Evolutionary conservation across 2,797 vertebrate genomes (phyloP), one percentile per base, ranked within the genome.

Genomic region (Forpus xanthops): DNA sequence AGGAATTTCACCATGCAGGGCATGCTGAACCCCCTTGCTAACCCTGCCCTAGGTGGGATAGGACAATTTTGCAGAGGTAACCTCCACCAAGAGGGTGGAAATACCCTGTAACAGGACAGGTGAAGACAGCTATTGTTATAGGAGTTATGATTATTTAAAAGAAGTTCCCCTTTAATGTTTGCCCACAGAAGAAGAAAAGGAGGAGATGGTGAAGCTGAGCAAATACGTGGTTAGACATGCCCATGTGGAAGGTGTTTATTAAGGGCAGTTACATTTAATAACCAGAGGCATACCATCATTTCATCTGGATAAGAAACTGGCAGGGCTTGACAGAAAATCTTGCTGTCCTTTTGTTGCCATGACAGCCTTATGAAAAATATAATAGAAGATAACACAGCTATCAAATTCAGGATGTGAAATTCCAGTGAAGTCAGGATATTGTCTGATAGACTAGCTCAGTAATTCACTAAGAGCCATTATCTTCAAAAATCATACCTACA

Each of bases 291-390:
- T 8, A 37, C 1, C 17, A 11, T 79, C 49, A 39, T 21, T 89
- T 89, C 16, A 49, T 49, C 44, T 50, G 56, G 41, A 11, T 62
- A 66, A 85, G 5, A 50, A 55, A 72, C 20, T 58, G 42, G 19
- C 42, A 65, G 33, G 75, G 65, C 65, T 88, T 84, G 56, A 65
- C 72, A 56, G 68, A 84, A 94, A 88, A 96, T 62, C 24, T 83
- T 4, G 0, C 66, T 61, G 30, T 78, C 42, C 15, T 9, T 81
- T 74, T 72, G 81, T 95, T 96, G 66, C 81, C 61, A 85, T 96
- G 87, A 89, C 85, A 96, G 65, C 42, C 58, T 83, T 81, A 47
- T 20, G 39, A 87, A 80, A 93, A 87, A 72, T 65, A 55, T 35
- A 31, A 42, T 17, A 77, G 64, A 52, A 80, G 41, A 62, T 52